Percentiles rank a stretch among this genome's conserved stretches.
Evolutionary conservation across 2,113 vertebrate species (phyloP).

Genomic region (Meriones unguiculatus): DNA sequence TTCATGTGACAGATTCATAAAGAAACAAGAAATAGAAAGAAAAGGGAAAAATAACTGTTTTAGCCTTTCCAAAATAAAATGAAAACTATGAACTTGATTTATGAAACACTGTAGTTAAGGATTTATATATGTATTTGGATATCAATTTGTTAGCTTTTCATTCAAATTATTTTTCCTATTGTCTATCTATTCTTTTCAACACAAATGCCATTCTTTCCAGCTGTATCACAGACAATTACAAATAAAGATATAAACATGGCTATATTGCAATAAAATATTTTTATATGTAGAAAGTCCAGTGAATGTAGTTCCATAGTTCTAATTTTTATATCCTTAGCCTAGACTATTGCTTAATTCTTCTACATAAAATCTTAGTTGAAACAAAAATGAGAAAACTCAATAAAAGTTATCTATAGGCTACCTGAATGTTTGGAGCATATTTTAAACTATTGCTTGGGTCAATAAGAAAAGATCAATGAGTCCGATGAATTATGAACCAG

Average conservation of each 20-base stretch:
- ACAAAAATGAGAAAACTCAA: not conserved
- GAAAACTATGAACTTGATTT: not conserved
- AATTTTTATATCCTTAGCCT: not conserved
- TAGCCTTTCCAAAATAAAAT: not conserved
- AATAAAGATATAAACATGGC: not conserved
- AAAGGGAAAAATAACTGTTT: not conserved
- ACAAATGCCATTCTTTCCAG: not conserved
- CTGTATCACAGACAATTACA: not conserved
- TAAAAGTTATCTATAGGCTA: not conserved
- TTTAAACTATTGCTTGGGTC: constrained; percentile 2
- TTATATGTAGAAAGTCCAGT: not conserved
- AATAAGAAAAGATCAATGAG: not conserved
- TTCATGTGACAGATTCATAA: not conserved
- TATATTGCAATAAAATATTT: not conserved
- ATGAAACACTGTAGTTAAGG: not conserved
- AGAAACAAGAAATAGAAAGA: not conserved
- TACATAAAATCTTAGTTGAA: not conserved
- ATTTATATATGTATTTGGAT: not conserved
- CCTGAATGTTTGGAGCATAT: not conserved
- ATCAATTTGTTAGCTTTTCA: not conserved
- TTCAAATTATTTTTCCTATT: not conserved
- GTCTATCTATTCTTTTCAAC: not conserved
- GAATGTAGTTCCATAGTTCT: not conserved
- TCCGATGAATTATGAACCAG: not conserved
- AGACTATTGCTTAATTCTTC: not conserved